These are phyloP conservation scores for Acanthisitta chloris DNA, from an alignment of 2,113 vertebrate genomes.

Conservation along the genomic window DNA sequence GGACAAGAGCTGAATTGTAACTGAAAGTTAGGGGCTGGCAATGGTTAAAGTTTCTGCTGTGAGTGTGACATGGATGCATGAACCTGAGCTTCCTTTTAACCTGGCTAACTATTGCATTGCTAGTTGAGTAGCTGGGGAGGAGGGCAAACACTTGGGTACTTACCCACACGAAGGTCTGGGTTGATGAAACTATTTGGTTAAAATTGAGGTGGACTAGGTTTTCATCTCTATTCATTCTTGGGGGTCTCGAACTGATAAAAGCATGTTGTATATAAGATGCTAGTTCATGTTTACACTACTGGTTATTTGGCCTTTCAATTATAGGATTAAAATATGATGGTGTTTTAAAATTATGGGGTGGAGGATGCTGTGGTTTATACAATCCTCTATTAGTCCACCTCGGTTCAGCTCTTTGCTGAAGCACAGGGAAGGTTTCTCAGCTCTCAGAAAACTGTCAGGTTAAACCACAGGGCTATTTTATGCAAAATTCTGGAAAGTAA, in stretches of 20 bases:
- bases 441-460: not conserved
- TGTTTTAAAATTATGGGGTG: not conserved
- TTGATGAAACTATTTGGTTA: not conserved
- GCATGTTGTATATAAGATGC: not conserved
- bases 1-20: not conserved
- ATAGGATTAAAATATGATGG: not conserved
- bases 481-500: not conserved
- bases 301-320: not conserved
- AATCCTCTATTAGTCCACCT: not conserved
- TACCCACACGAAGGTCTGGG: not conserved
- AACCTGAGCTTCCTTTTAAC: not conserved
- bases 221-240: not conserved
- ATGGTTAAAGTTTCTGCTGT: not conserved
- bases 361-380: not conserved
- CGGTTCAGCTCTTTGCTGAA: not conserved
- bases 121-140: not conserved
- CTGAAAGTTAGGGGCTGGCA: not conserved
- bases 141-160: not conserved
- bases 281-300: not conserved
- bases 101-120: not conserved
- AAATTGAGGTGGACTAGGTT: not conserved
- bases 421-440: not conserved
- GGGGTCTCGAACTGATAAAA: not conserved
- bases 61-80: rapidly evolving
- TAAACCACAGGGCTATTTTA: not conserved